Base-by-base conservation (phyloP, 1,140 invertebrate genomes). In the Listronotus bonariensis region DNA sequence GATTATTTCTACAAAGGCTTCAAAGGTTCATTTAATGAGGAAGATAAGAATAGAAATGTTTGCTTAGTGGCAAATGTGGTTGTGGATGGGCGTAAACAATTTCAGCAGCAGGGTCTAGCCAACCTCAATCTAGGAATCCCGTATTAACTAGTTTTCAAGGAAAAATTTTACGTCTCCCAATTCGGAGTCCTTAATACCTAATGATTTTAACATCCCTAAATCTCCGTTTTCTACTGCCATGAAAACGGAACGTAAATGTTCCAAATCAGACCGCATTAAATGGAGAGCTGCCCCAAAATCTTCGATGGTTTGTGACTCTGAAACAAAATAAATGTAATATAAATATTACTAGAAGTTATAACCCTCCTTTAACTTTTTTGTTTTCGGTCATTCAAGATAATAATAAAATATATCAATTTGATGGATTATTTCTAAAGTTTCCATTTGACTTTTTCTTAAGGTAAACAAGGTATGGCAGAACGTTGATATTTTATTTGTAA, bases 81-180 rank as follows among this genome's bases (percentile, higher is more conserved):
- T 76, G 75, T 11, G 76, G 76, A 60, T 78, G 75, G 60, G 73
- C 74, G 67, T 76, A 78, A 67, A 75, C 70, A 40, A 73, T 63
- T 53, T 62, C 59, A 74, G 74, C 76, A 78, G 75, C 76, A 77
- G 76, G 75, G 75, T 77, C 76, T 57, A 65, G 51, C 69, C 84
- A 84, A 83, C 84, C 85, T 93, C 89, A 96, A 83, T 96, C 94
- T 74, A 97, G 88, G 82, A 98, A 97, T 66, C 95, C 95, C 63
- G 95, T 98, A 80, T 96, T 95, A 43, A 96, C 92, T 67, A 98
- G 86, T 81, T 97, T 81, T 97, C 95, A 63, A 97, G 85, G 84
- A 98, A 97, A 83, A 97, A 97, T 77, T 96, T 96, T 20, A 97
- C 94, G 77, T 97, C 95, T n/a, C 94, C 93, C 31, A 97, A 83